Percentiles rank a stretch among this genome's conserved stretches.
Evolutionary conservation across 2,113 vertebrate species (phyloP).

Genomic region (Sclerurus mexicanus): DNA sequence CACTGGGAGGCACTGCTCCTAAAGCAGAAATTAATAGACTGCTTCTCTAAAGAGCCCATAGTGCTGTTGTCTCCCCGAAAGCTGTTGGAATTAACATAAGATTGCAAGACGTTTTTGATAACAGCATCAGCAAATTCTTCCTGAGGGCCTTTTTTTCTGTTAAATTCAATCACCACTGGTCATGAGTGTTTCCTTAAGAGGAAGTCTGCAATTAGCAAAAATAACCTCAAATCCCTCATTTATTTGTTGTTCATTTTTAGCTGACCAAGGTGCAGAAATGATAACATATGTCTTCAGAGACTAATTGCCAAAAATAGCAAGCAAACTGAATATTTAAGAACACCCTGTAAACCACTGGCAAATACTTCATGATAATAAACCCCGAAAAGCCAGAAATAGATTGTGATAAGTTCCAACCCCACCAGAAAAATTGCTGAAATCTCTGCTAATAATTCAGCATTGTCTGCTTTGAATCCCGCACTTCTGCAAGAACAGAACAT

Average conservation of each 20-base stretch:
- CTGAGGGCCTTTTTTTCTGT: not conserved
- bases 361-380: not conserved
- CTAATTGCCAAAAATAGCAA: not conserved
- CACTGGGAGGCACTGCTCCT: not conserved
- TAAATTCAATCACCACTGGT: not conserved
- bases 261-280: not conserved
- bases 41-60: not conserved
- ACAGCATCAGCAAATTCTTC: not conserved
- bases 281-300: not conserved
- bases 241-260: not conserved
- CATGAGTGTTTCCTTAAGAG: not conserved
- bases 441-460: not conserved
- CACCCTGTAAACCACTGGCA: not conserved
- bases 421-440: not conserved
- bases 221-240: not conserved
- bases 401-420: fast-evolving
- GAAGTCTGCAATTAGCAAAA: not conserved
- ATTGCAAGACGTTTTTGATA: not conserved
- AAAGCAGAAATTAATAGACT: not conserved
- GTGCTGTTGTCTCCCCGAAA: not conserved
- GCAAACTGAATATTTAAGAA: not conserved
- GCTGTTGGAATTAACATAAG: not conserved
- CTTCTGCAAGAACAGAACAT: not conserved
- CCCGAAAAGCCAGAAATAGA: not conserved
- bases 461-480: not conserved